A percentile compares a stretch with the other conserved stretches of the same genome.
Conservation (phyloP, 2,113 vertebrate species). For the Ursus arctos region DNA sequence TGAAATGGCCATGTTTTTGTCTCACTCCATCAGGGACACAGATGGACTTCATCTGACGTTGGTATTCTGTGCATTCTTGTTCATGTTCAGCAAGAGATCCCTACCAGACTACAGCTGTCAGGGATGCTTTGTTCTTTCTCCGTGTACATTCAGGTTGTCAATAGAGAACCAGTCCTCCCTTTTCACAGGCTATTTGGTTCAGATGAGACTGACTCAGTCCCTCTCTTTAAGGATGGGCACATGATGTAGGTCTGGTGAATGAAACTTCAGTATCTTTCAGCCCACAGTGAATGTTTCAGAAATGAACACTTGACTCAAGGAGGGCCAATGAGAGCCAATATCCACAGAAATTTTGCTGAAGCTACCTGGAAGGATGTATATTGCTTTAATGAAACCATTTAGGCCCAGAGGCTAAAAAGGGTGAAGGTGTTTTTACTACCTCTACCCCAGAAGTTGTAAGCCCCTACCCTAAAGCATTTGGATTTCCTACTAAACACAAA, state of each 20-base stretch:
- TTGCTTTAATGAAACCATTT: not conserved
- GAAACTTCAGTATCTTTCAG: not conserved
- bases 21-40: not conserved
- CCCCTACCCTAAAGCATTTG: not conserved
- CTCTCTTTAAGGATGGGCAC: not conserved
- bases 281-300: not conserved
- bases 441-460: not conserved
- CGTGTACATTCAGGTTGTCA: not conserved
- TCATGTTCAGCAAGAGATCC: conserved; percentile 4
- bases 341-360: conserved; percentile 27
- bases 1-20: not conserved
- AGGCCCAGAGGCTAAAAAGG: not conserved
- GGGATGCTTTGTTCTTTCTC: conserved; percentile 29
- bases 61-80: not conserved
- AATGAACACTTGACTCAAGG: not conserved
- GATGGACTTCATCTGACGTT: not conserved
- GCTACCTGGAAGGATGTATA: not conserved
- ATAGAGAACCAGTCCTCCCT: not conserved
- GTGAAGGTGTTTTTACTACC: not conserved
- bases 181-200: not conserved
- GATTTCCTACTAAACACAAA: not conserved
- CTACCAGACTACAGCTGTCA: not conserved
- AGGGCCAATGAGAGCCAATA: not conserved
- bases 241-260: not conserved
- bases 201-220: not conserved